Percentiles rank a stretch among this genome's conserved stretches.
These are phyloP conservation scores for Elgaria multicarinata DNA, from an alignment of 2,113 vertebrate species.

Conservation along the genomic window DNA sequence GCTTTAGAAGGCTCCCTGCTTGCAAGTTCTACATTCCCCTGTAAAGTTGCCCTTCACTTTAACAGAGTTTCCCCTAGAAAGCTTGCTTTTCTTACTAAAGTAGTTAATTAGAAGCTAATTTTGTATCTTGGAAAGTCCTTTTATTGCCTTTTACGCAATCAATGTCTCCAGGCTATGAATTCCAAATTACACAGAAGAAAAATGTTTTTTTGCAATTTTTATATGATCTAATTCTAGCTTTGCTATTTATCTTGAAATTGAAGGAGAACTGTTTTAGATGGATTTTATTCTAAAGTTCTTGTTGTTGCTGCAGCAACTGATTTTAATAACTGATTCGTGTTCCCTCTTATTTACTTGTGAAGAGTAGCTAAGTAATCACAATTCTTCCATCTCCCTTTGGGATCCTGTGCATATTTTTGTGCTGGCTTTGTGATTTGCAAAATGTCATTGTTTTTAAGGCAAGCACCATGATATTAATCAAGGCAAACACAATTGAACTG, in stretches of 20 bases:
- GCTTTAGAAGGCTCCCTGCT: rapidly evolving
- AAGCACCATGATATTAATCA: conserved; percentile 41
- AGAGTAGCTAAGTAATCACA: conserved; percentile 14
- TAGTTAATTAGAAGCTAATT: conserved; percentile 49
- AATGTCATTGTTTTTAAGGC: conserved; percentile 36
- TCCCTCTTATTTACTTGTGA: conserved; percentile 37
- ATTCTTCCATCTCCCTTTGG: conserved; percentile 14
- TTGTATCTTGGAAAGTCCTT: conserved; percentile 8
- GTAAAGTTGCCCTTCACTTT: background rate
- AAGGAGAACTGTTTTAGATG: conserved; percentile 31
- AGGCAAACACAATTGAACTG: conserved; percentile 39
- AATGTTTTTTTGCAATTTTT: conserved; percentile 37
- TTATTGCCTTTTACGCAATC: background rate
- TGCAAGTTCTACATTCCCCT: background rate
- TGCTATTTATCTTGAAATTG: conserved; percentile 49
- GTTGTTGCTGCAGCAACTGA: conserved; percentile 25
- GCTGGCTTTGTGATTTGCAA: conserved; percentile 32
- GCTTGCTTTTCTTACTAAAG: conserved; percentile 47
- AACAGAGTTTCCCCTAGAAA: conserved; percentile 31
- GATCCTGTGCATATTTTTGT: conserved; percentile 40
- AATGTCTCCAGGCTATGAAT: conserved; percentile 31
- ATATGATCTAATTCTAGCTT: conserved; percentile 46
- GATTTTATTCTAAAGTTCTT: conserved; percentile 4
- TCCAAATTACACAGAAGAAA: conserved; percentile 11
- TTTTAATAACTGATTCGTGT: conserved; percentile 45